Evolutionary conservation across 2,888 invertebrate species (phyloP).

Genomic region (Melieria picta): DNA sequence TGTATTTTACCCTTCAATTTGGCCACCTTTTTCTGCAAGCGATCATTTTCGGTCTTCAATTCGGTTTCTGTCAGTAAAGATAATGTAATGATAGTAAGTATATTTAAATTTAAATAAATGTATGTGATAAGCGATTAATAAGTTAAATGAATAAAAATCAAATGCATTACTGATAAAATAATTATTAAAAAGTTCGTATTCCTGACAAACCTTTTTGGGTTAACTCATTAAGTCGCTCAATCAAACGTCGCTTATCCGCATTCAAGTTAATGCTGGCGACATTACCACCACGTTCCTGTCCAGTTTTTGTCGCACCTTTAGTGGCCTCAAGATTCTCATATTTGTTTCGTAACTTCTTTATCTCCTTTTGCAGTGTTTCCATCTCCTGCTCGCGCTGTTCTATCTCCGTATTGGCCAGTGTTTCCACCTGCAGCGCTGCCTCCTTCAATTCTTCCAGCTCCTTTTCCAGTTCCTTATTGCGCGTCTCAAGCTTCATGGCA

Average conservation of each 20-base stretch:
- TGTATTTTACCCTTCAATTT: constrained; percentile 65
- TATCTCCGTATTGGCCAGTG: constrained; percentile 77
- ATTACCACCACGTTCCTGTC: constrained; percentile 7
- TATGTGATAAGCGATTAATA: background rate
- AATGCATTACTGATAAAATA: background rate
- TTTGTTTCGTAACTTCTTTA: constrained; percentile 46
- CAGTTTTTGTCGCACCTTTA: constrained; percentile 17
- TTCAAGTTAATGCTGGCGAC: background rate
- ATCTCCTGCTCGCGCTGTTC: constrained; percentile 69
- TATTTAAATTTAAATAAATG: constrained; percentile 9
- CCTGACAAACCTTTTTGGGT: constrained; percentile 70
- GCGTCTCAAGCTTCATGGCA: constrained; percentile 78
- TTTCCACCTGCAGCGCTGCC: constrained; percentile 79
- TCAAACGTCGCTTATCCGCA: constrained; percentile 69
- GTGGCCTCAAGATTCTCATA: constrained; percentile 28
- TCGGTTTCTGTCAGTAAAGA: constrained; percentile 66
- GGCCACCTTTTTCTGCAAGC: constrained; percentile 67
- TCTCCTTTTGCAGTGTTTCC: constrained; percentile 57
- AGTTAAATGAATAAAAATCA: background rate
- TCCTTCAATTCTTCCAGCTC: constrained; percentile 79
- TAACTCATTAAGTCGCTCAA: constrained; percentile 70
- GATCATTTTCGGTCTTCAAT: constrained; percentile 67
- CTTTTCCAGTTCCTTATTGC: constrained; percentile 76
- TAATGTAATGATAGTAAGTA: constrained; percentile 4
- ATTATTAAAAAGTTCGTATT: background rate